These are phyloP conservation scores for Coranthus polyacanthus DNA, from an alignment of 2,797 vertebrate species.

Conservation along the genomic window DNA sequence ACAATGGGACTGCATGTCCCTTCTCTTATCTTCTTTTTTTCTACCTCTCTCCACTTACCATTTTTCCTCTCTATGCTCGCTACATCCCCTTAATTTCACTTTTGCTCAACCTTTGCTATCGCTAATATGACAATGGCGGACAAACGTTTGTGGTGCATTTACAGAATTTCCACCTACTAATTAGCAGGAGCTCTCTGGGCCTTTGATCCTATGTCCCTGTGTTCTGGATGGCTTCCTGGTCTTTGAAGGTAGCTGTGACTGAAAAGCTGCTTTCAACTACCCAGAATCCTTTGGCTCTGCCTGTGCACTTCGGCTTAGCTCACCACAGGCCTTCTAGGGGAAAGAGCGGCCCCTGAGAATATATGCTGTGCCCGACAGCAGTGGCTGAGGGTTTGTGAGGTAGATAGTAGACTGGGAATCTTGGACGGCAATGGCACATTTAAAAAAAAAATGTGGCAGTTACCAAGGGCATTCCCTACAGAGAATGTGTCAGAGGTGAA, in stretches of 20 bases:
- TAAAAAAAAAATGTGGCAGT: conserved; percentile 24
- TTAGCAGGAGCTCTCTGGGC: conserved; percentile 68
- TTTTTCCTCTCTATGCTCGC: conserved; percentile 17
- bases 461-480: conserved; percentile 19
- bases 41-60: background rate
- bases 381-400: conserved; percentile 35
- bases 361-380: conserved; percentile 40
- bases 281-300: conserved; percentile 71
- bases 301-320: conserved; percentile 66
- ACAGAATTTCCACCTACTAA: conserved; percentile 77
- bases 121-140: conserved; percentile 63
- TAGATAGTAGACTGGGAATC: conserved; percentile 43
- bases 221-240: conserved; percentile 70
- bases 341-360: conserved; percentile 55
- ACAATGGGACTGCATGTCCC: conserved; percentile 45
- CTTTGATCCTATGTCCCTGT: conserved; percentile 79
- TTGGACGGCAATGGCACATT: conserved; percentile 31
- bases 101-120: conserved; percentile 61
- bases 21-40: conserved; percentile 52
- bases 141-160: conserved; percentile 74
- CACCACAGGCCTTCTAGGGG: conserved; percentile 62
- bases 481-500: conserved; percentile 35
- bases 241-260: conserved; percentile 79
- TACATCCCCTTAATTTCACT: conserved; percentile 47
- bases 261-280: conserved; percentile 77